Conservation (phyloP, 2,797 vertebrate genomes). For the Hirundo rustica region DNA sequence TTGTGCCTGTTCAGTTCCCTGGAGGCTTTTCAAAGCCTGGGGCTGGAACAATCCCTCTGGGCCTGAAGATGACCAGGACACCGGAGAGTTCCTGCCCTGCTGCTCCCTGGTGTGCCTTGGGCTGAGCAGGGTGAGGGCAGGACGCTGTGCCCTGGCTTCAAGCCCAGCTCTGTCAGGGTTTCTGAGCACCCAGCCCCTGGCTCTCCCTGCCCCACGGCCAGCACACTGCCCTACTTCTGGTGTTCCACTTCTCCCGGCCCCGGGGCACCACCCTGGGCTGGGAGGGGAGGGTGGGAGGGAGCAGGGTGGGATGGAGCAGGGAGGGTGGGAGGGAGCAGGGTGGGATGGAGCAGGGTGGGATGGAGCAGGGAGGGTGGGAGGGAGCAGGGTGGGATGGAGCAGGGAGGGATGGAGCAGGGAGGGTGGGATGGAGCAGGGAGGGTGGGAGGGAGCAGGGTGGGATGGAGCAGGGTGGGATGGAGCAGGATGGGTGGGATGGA, state of each 20-base stretch:
- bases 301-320: neutral
- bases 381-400: too few relatives aligned
- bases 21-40: neutral
- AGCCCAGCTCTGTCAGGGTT: neutral
- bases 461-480: too few relatives aligned
- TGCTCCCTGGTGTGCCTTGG: neutral
- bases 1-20: neutral
- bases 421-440: too few relatives aligned
- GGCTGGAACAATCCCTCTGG: neutral
- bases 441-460: too few relatives aligned
- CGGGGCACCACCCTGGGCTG: fast-evolving
- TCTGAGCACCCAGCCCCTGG: neutral
- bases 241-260: neutral
- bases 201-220: neutral
- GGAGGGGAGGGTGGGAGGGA: fast-evolving
- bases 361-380: too few relatives aligned
- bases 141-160: neutral
- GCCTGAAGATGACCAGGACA: neutral
- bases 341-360: neutral
- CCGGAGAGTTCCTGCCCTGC: neutral
- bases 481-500: too few relatives aligned
- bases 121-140: neutral
- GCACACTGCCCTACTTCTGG: neutral
- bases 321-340: too few relatives aligned
- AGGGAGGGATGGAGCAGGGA: too few relatives aligned